phyloP scores from a whole-genome alignment of 2,888 invertebrate genomes.

The Lepidonotus clava region DNA sequence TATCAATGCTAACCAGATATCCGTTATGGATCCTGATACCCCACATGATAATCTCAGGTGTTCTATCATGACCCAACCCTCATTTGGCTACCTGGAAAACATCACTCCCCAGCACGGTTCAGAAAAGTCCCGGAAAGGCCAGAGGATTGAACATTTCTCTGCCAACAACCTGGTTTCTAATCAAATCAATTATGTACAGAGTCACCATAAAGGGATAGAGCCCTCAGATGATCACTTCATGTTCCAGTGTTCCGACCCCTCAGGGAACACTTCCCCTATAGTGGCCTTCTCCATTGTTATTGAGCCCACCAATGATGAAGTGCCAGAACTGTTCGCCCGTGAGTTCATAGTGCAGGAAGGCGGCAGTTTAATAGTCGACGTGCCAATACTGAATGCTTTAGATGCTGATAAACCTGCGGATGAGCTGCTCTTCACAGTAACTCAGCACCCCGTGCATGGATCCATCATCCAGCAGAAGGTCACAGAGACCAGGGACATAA shows the following conservation, averaged over 20 bases:
- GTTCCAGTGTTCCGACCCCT: constrained; percentile 78
- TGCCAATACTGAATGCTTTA: constrained; percentile 77
- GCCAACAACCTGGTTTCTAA: constrained; percentile 72
- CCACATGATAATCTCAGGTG: constrained; percentile 75
- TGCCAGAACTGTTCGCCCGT: constrained; percentile 75
- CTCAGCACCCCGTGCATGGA: constrained; percentile 73
- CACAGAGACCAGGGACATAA: constrained; percentile 72
- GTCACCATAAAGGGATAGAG: constrained; percentile 79
- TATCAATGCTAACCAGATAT: constrained; percentile 72
- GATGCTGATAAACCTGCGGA: constrained; percentile 78
- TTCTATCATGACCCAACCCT: constrained; percentile 75
- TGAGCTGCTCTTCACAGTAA: constrained; percentile 74
- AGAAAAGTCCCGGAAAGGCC: constrained; percentile 73
- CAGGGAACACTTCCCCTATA: constrained; percentile 73
- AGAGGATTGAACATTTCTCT: constrained; percentile 77
- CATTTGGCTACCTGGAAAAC: constrained; percentile 78
- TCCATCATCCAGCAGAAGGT: constrained; percentile 75
- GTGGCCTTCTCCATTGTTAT: constrained; percentile 73
- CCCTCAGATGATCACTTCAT: constrained; percentile 75
- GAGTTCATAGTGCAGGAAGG: constrained; percentile 80
- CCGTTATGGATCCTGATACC: constrained; percentile 77
- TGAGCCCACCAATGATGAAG: constrained; percentile 79
- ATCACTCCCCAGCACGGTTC: constrained; percentile 77
- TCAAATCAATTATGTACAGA: constrained; percentile 79
- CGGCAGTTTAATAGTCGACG: constrained; percentile 77